A percentile compares a stretch with the other conserved stretches of the same genome.
Evolutionary conservation across 2,797 vertebrate genomes (phyloP).

Genomic region (Macropus fuliginosus): DNA sequence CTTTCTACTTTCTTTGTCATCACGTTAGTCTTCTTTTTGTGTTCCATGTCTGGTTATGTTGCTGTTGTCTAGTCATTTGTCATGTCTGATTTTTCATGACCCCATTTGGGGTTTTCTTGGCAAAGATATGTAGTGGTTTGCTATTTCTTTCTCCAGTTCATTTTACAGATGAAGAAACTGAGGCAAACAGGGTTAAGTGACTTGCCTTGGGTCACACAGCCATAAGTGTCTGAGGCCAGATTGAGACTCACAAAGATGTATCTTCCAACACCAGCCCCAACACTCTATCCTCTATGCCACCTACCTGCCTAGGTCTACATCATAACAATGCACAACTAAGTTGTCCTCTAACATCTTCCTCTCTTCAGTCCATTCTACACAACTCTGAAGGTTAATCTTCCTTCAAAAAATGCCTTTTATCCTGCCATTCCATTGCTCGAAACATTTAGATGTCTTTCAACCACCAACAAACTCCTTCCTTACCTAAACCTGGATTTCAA

Average conservation of each 20-base stretch:
- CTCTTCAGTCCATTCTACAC: neutral
- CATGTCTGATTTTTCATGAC: neutral
- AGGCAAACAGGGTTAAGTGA: neutral
- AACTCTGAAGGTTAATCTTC: neutral
- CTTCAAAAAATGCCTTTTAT: neutral
- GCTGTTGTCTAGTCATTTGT: neutral
- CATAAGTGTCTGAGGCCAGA: neutral
- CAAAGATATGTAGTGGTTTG: neutral
- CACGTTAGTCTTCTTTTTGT: neutral
- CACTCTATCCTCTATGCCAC: neutral
- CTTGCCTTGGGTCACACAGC: neutral
- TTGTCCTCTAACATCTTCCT: neutral
- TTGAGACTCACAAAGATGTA: neutral
- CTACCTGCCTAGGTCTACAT: neutral
- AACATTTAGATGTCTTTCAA: neutral
- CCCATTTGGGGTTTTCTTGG: neutral
- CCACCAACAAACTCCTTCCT: neutral
- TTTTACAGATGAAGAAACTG: neutral
- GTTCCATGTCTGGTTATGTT: neutral
- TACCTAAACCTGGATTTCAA: neutral
- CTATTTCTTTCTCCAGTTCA: neutral
- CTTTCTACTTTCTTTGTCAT: neutral
- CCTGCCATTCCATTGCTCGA: neutral
- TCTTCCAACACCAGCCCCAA: neutral
- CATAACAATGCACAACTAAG: neutral